Base-by-base conservation (phyloP, 2,113 vertebrate genomes). In the Strix aluco region DNA sequence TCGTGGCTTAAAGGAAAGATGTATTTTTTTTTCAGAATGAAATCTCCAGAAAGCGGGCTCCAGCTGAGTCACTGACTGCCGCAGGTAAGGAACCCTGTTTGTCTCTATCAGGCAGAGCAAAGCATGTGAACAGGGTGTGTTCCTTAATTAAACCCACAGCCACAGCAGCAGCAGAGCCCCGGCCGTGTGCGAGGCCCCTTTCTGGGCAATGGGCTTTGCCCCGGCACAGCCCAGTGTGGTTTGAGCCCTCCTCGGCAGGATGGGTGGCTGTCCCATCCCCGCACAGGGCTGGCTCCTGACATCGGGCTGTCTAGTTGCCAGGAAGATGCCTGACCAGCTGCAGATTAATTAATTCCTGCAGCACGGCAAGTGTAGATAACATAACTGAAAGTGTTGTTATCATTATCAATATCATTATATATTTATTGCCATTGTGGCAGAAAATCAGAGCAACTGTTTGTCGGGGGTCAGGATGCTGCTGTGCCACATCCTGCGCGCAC, bases 71-170 rank as follows among this genome's bases (percentile, higher is more conserved):
- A 13, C 54, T 6, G 10, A 8, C 13, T 22, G 38, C 55, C 38
- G 70, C 36, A 46, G 81, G 29, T 51, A 23, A 51, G 27, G 10
- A 51, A 5, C 20, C 26, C 27, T 14, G 22, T 21, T 29, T 30
- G 47, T 34, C 42, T 49, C 36, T 4, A 6, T 25, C 27, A 6
- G 42, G 47, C n/a, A 32, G 46, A 40, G 51, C 44, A 29, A 52
- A 46, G 40, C 3, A 0, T 2, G 2, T 11, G 30, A 42, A 36
- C 32, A 12, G n/a, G 27, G 15, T 17, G 6, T 5, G 0, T 44
- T 52, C 57, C 40, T n/a, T 34, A 19, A 38, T 34, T 44, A 29
- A 52, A 40, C 9, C 40, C 88, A 40, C 46, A 12, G 30, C 49
- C 63, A 7, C 20, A 19, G 57, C 34, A 19, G 66, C 47, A 62